Base-by-base conservation (phyloP, 2,113 vertebrate species). In the Raja brachyura region DNA sequence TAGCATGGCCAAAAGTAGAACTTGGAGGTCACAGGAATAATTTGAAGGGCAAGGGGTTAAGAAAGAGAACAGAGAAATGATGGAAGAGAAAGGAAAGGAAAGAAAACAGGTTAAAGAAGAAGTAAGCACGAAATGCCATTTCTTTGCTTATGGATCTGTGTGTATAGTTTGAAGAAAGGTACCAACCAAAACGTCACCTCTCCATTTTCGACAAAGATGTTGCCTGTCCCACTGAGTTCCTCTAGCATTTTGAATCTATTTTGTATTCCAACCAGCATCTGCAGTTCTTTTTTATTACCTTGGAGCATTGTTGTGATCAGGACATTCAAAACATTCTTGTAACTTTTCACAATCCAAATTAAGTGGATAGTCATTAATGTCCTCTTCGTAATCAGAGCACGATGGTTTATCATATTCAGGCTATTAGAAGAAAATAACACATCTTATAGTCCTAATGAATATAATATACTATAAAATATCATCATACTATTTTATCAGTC, bases 271-370 rank as follows among this genome's bases (percentile, higher is more conserved):
- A 48, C 39, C 39, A 48, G 39, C 39, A 48, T 48, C 39, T 48
- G 39, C 39, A 48, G 39, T 48, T 48, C 39, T 48, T 48, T 48
- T 48, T 25, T 75, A 13, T 66, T 93, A 99, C 98, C 97, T 97
- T 94, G 93, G 93, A 0, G 94, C 95, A 77, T 95, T 96, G 33
- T 81, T 93, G 0, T 94, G 95, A 54, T 94, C 94, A 93, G 74
- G 5, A 28, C 54, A 93, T 61, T 28, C 9, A 0, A 76, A 79
- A 94, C 93, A 94, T 1, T 68, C 95, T 66, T 94, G 94, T 77
- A 90, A 93, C 39, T 28, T 56, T 92, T 7, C 94, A 93, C 88
- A 93, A 11, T 93, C 94, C 93, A 94, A 94, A 94, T 94, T 93
- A n/a, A 93, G 93, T 39, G 93, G 81, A 93, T 94, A 95, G 39